Evolutionary conservation across 2,888 invertebrate species (phyloP).

Genomic region (Diarsia dahlii): DNA sequence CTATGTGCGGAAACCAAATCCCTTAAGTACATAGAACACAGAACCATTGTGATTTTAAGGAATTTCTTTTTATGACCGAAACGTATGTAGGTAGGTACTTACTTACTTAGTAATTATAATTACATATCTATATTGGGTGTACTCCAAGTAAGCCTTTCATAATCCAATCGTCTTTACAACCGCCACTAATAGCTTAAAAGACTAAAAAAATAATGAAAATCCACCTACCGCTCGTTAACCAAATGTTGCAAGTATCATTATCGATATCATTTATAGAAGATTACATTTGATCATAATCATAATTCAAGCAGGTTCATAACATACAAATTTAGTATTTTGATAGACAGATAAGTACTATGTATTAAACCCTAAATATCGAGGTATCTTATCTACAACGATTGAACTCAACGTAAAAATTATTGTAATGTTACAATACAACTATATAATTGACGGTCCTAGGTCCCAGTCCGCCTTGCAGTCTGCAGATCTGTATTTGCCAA

Average conservation of each 20-base stretch:
- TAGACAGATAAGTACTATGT: slow-evolving; percentile 19
- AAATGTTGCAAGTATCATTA: background rate
- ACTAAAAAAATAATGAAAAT: background rate
- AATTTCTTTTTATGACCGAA: background rate
- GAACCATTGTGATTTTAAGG: no score
- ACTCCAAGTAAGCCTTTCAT: background rate
- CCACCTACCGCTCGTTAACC: background rate
- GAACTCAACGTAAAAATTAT: background rate
- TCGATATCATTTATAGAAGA: slow-evolving; percentile 12
- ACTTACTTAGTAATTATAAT: no score
- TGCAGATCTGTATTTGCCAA: slow-evolving; percentile 1
- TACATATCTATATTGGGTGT: no score
- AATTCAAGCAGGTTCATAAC: background rate
- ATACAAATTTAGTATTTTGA: slow-evolving; percentile 22
- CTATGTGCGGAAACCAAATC: no score
- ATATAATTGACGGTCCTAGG: background rate
- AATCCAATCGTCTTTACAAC: background rate
- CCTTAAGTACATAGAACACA: no score
- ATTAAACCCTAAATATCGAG: slow-evolving; percentile 34
- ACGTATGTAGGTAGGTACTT: no score
- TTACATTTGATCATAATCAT: slow-evolving; percentile 5
- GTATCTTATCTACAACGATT: slow-evolving; percentile 33
- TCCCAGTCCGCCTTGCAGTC: background rate
- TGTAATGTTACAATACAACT: slow-evolving; percentile 1
- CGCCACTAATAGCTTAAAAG: background rate